These are phyloP conservation scores for Diplosoma virens DNA, from an alignment of 23 tunicate genomes.

Conservation along the genomic window DNA sequence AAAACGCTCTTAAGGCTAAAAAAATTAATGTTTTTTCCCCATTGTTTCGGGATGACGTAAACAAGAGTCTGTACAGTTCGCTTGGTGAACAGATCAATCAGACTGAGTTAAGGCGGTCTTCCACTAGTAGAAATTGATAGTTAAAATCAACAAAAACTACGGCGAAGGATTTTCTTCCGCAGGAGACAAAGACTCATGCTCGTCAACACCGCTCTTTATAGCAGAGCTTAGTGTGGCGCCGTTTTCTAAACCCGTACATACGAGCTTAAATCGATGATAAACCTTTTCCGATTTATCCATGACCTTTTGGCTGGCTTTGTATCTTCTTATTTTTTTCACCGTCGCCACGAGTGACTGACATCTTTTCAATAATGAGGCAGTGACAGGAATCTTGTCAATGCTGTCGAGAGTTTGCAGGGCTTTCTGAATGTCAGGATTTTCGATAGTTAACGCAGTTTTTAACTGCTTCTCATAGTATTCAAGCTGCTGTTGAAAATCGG, in stretches of 20 bases:
- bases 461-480: conserved; percentile 68
- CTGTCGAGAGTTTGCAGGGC: conserved; percentile 57
- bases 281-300: conserved; percentile 88
- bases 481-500: conserved; percentile 40
- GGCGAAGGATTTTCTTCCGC: too few relatives aligned
- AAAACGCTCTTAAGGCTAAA: too few relatives aligned
- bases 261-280: conserved; percentile 68
- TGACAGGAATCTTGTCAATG: conserved; percentile 65
- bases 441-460: conserved; percentile 73
- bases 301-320: conserved; percentile 82
- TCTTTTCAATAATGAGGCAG: conserved; percentile 58
- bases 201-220: not conserved
- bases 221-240: conserved; percentile 52
- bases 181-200: too few relatives aligned
- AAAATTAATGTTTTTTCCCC: too few relatives aligned
- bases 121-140: too few relatives aligned
- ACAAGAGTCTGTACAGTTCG: too few relatives aligned
- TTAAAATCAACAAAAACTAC: too few relatives aligned
- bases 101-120: too few relatives aligned
- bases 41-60: too few relatives aligned
- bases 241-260: conserved; percentile 71
- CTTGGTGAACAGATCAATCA: too few relatives aligned
- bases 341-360: conserved; percentile 73
- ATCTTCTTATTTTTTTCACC: conserved; percentile 81
- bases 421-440: conserved; percentile 82